A percentile compares a stretch with the other conserved stretches of the same genome.
These are phyloP conservation scores for Philopedon plagiatum DNA, from an alignment of 2,888 invertebrate genomes.

Conservation along the genomic window DNA sequence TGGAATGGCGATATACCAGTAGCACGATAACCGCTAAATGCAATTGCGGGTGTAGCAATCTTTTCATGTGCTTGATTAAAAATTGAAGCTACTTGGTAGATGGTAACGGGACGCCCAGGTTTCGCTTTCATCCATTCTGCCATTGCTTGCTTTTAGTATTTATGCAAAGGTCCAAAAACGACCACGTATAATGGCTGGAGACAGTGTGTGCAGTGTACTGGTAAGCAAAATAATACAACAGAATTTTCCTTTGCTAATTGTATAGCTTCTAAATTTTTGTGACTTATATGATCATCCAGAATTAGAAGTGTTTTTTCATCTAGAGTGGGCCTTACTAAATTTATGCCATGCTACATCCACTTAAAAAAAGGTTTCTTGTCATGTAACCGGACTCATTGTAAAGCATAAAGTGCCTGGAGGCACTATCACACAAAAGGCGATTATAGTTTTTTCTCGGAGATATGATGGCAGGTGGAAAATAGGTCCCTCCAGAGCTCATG, in stretches of 20 bases:
- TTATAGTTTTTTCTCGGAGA: constrained; percentile 23
- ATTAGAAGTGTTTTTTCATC: neutral
- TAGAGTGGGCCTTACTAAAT: constrained; percentile 19
- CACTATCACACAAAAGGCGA: constrained; percentile 19
- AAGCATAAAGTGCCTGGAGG: too few species aligned
- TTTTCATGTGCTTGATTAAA: constrained; percentile 21
- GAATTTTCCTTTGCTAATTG: neutral
- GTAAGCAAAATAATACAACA: constrained; percentile 1
- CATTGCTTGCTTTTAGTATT: constrained; percentile 8
- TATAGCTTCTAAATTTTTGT: constrained; percentile 7
- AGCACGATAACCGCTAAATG: neutral
- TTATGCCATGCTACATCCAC: constrained; percentile 30
- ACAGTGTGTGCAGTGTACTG: constrained; percentile 8
- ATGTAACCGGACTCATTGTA: constrained; percentile 35
- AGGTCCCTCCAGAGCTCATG: constrained; percentile 18
- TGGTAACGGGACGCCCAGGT: constrained; percentile 24
- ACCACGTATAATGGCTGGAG: constrained; percentile 34
- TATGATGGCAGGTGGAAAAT: constrained; percentile 19
- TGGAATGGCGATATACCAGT: constrained; percentile 2
- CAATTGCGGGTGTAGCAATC: constrained; percentile 18
- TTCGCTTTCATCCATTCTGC: constrained; percentile 34
- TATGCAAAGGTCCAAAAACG: constrained; percentile 30
- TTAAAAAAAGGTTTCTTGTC: constrained; percentile 35
- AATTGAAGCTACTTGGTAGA: neutral
- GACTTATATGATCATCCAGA: neutral